phyloP scores from a whole-genome alignment of 2,888 invertebrate genomes.

The Dicyrtoma fusca region DNA sequence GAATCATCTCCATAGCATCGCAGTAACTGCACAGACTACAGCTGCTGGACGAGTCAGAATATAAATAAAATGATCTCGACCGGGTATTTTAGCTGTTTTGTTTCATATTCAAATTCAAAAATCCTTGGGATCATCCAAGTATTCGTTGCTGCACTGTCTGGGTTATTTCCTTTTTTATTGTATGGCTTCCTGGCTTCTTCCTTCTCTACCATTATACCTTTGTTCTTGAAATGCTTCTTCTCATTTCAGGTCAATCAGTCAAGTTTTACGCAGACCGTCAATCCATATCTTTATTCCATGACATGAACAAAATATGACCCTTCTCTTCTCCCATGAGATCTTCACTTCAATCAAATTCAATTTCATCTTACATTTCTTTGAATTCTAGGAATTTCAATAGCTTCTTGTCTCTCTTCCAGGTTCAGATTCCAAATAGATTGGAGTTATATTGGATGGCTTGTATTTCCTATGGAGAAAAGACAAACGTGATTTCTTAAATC shows the following conservation, averaged over 20 bases:
- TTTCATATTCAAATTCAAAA: neutral
- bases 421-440: slow-evolving; percentile 58
- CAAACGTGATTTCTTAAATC: neutral
- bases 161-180: neutral
- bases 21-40: slow-evolving; percentile 6
- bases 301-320: slow-evolving; percentile 9
- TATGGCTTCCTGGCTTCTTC: neutral
- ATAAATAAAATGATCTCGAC: neutral
- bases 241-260: slow-evolving; percentile 4
- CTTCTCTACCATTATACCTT: neutral
- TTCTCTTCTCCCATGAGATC: slow-evolving; percentile 30
- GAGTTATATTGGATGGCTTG: slow-evolving; percentile 60
- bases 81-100: neutral
- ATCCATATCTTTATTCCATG: neutral
- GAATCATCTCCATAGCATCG: slow-evolving; percentile 28
- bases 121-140: neutral
- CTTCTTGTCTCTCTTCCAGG: slow-evolving; percentile 21
- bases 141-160: neutral
- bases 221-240: neutral
- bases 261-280: neutral
- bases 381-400: slow-evolving; percentile 16
- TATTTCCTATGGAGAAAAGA: slow-evolving; percentile 57
- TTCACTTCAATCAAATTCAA: slow-evolving; percentile 14
- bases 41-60: slow-evolving; percentile 4
- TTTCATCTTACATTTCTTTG: neutral